Evolutionary conservation across 1,140 invertebrate genomes (phyloP), one percentile per base, ranked within the genome.

Genomic region (Drosophila nigromelanica): DNA sequence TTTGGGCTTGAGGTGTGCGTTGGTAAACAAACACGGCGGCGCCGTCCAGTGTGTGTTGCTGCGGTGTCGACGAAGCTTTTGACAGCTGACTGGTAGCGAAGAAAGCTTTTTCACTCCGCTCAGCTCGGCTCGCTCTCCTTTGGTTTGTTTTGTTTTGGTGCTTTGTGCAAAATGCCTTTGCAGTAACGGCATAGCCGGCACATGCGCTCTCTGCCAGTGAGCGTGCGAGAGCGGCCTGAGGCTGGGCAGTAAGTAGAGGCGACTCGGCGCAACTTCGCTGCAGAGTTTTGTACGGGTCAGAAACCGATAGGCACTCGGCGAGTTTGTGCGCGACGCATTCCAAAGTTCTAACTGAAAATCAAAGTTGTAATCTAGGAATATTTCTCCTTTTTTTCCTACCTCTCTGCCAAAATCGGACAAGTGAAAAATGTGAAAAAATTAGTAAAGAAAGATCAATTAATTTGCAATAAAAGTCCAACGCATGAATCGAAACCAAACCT

Each of bases 291-390:
- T 63, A 60, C 61, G 64, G 69, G 61, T 73, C 82, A 87, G 83
- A 87, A 79, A 61, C 82, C 72, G 83, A 87, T 78, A 50, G 81
- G 52, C 78, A 70, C 78, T 78, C 82, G 68, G 78, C 76, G 75
- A 81, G 83, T 79, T 79, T 54, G 60, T 66, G 73, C 67, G 67
- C 72, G 54, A 35, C 60, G 72, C 75, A 70, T 30, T 52, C 66
- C 63, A 73, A 74, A 81, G 63, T 56, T 61, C 0, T 33, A 42
- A 56, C 48, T 21, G 56, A 51, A 73, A 56, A 62, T 69, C 15
- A n/a, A 35, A 72, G 47, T 27, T 43, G 45, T 15, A 47, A 55
- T 71, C 43, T 11, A 37, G 18, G 58, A 51, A 21, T 35, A 43
- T 61, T 67, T 69, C 58, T 60, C 27, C 58, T 52, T 50, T 62